These are phyloP conservation scores for Spisula solida DNA, from an alignment of 2,888 invertebrate genomes.

Conservation along the genomic window DNA sequence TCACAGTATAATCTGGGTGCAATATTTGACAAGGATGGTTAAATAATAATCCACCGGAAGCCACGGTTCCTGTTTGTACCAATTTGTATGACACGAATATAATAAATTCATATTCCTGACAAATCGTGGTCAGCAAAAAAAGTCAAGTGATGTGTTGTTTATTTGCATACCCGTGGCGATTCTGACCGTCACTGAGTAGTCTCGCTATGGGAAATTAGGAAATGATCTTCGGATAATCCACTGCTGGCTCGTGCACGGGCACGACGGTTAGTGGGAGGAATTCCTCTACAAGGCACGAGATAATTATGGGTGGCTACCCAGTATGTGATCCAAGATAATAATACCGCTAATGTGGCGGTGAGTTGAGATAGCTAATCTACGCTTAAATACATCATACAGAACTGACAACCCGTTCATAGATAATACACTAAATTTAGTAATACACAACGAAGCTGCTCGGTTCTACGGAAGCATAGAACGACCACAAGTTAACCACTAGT, in stretches of 20 bases:
- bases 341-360: not conserved
- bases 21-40: conserved; percentile 4
- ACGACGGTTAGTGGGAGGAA: not conserved
- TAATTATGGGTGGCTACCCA: not conserved
- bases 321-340: not conserved
- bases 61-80: conserved; percentile 21
- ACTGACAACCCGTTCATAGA: not conserved
- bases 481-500: too few species aligned
- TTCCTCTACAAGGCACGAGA: conserved; percentile 12
- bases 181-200: not conserved
- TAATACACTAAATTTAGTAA: not conserved
- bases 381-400: not conserved
- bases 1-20: not conserved
- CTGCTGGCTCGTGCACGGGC: not conserved
- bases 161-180: not conserved
- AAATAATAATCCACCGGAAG: not conserved
- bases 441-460: not conserved
- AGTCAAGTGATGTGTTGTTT: not conserved
- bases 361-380: conserved; percentile 6
- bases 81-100: not conserved
- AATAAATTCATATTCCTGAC: not conserved
- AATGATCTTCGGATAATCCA: not conserved
- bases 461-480: too few species aligned
- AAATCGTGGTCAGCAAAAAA: not conserved
- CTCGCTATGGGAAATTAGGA: not conserved